A percentile compares a stretch with the other conserved stretches of the same genome.
Evolutionary conservation across 2,797 vertebrate genomes (phyloP).

Genomic region (Alosa sapidissima): DNA sequence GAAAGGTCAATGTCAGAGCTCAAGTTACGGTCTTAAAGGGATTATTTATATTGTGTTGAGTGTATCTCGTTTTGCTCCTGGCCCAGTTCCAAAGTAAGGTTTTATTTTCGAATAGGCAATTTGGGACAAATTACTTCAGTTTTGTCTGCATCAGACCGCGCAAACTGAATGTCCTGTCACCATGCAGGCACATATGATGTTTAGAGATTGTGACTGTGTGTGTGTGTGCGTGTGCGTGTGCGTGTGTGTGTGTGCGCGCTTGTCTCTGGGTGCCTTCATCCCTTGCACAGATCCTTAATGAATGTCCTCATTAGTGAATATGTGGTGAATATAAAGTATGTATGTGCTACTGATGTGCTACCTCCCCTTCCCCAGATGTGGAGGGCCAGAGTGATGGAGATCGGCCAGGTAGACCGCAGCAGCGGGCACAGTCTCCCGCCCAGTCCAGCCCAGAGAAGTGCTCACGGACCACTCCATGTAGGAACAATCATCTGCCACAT

Average conservation of each 20-base stretch:
- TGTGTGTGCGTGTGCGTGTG: too few relatives aligned
- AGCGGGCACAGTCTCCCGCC: not conserved
- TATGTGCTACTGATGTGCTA: not conserved
- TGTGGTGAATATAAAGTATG: not conserved
- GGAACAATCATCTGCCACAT: not conserved
- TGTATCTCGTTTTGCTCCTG: not conserved
- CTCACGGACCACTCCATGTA: slow-evolving; percentile 7
- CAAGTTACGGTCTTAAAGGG: slow-evolving; percentile 31
- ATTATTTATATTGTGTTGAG: slow-evolving; percentile 31
- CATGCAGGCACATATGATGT: not conserved
- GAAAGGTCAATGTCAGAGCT: slow-evolving; percentile 42
- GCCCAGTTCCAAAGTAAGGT: slow-evolving; percentile 1
- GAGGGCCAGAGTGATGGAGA: slow-evolving; percentile 18
- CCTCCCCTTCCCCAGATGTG: not conserved
- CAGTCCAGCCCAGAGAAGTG: not conserved
- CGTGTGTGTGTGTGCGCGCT: too few relatives aligned
- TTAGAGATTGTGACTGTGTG: not conserved
- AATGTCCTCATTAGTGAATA: not conserved
- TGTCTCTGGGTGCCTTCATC: not conserved
- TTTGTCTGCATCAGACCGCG: not conserved
- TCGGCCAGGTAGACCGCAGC: not conserved
- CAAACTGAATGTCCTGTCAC: not conserved
- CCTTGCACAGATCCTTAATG: not conserved
- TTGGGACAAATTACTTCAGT: not conserved
- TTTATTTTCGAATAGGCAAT: not conserved